Base-by-base conservation (phyloP, 2,888 invertebrate genomes). In the Xestia sexstrigata region DNA sequence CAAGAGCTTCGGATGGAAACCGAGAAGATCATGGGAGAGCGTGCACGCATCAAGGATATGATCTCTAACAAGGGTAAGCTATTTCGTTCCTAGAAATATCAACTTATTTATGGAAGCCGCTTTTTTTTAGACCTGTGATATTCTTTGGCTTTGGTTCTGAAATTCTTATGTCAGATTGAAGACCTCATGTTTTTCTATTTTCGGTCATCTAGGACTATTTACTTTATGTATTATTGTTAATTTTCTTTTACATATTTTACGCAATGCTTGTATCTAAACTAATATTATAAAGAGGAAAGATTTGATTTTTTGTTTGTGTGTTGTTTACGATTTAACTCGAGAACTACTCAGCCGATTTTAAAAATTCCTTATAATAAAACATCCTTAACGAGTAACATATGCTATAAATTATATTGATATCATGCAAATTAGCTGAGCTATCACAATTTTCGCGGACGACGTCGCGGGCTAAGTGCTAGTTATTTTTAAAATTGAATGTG, bases 1-100 rank as follows among this genome's bases (percentile, higher is more conserved):
- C 96, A 96, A 85, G 96, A 96, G 81, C 87, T 96, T 62, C 93
- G 96, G 0, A 93, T 95, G 93, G 96, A 96, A 85, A 96, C 96
- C 0, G 96, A 96, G 77, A 96, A 96, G 84, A 95, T 96, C 42
- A 95, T 96, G 92, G 94, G 95, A 1, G 96, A 96, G 88, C 93
- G 96, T 4, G 95, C 95, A 0, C 93, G 96, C 2, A 95, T 96
- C 77, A 95, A 95, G 80, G 96, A 95, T 73, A 91, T 95, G 88
- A 92, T 95, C 55, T 94, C 95, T 17, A 96, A 95, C 83, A 96
- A 96, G 91, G 96, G 96, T 96, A 83, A 88, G 60, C 20, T 63
- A 35, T 39, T 67, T n/a, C 3, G 1, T 42, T 63, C 20, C 3
- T 26, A 39, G n/a, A 23, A 58, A 66, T 20, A 30, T 30, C 9